A percentile compares a stretch with the other conserved stretches of the same genome.
These are phyloP conservation scores for Amphipyra berbera DNA, from an alignment of 2,888 invertebrate species.

Conservation along the genomic window DNA sequence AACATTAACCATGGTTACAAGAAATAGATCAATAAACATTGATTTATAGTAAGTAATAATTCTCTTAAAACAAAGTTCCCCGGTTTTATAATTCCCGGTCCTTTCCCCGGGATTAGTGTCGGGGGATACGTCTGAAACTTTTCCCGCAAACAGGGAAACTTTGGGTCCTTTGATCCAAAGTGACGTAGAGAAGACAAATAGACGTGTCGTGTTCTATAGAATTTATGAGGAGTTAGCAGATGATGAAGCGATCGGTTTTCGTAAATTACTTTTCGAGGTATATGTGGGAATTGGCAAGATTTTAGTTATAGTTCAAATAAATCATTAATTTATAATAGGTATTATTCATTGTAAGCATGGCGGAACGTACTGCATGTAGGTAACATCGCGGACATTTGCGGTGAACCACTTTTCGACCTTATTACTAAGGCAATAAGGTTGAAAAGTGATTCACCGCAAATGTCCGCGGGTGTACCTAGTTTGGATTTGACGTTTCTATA, in stretches of 20 bases:
- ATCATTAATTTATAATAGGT: too few relatives aligned
- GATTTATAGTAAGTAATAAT: slow-evolving; percentile 18
- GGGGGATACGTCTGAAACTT: slow-evolving; percentile 45
- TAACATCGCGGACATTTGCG: too few relatives aligned
- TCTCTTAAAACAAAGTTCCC: slow-evolving; percentile 37
- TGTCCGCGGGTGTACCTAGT: too few relatives aligned
- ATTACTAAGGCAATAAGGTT: too few relatives aligned
- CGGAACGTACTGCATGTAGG: too few relatives aligned
- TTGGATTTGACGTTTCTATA: too few relatives aligned
- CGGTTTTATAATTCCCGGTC: slow-evolving; percentile 54
- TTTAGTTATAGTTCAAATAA: too few relatives aligned
- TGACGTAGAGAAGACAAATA: slow-evolving; percentile 56
- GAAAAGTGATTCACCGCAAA: too few relatives aligned
- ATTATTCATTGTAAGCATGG: too few relatives aligned
- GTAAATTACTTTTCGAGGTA: slow-evolving; percentile 19
- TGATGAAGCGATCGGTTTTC: slow-evolving; percentile 44
- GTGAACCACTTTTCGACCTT: too few relatives aligned
- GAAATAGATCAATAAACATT: slow-evolving; percentile 10
- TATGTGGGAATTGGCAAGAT: too few relatives aligned
- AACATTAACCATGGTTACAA: too few relatives aligned
- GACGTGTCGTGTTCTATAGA: slow-evolving; percentile 45
- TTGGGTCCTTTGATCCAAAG: slow-evolving; percentile 44
- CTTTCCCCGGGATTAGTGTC: slow-evolving; percentile 57
- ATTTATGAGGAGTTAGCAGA: slow-evolving; percentile 32
- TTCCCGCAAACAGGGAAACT: slow-evolving; percentile 52